phyloP scores from a whole-genome alignment of 2,113 vertebrate species.

The Aythya baeri region DNA sequence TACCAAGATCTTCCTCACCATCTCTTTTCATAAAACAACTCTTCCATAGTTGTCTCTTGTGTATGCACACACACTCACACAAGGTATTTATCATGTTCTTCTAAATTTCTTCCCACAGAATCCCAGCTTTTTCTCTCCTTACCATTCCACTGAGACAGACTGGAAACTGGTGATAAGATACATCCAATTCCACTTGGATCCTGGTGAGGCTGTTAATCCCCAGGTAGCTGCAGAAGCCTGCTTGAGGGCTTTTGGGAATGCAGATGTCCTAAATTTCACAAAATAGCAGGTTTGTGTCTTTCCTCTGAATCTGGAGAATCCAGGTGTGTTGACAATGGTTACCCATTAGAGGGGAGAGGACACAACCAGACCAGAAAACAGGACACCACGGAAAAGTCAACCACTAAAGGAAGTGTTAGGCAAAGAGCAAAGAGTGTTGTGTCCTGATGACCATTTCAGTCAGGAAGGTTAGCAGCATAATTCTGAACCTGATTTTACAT shows the following conservation, averaged over 20 bases:
- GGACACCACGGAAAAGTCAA: background rate
- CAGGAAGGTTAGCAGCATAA: background rate
- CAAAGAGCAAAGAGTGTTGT: background rate
- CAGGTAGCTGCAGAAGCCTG: background rate
- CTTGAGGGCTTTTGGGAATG: background rate
- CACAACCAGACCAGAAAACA: background rate
- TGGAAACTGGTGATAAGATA: background rate
- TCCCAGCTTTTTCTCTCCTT: rapidly evolving
- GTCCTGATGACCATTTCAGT: background rate
- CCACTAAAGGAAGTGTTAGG: background rate
- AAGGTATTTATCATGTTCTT: background rate
- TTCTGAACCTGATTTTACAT: background rate
- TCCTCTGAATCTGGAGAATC: background rate
- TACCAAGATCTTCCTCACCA: background rate
- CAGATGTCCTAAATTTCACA: background rate
- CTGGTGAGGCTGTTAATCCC: background rate
- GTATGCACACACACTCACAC: background rate
- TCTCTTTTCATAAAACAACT: background rate
- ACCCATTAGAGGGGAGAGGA: rapidly evolving
- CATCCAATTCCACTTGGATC: background rate
- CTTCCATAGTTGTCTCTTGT: background rate
- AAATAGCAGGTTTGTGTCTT: background rate
- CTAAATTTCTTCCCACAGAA: background rate
- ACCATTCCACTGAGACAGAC: too few species aligned
- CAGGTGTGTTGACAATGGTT: background rate